Evolutionary conservation across 2,888 invertebrate species (phyloP).

Genomic region (Mellilla xanthometata): DNA sequence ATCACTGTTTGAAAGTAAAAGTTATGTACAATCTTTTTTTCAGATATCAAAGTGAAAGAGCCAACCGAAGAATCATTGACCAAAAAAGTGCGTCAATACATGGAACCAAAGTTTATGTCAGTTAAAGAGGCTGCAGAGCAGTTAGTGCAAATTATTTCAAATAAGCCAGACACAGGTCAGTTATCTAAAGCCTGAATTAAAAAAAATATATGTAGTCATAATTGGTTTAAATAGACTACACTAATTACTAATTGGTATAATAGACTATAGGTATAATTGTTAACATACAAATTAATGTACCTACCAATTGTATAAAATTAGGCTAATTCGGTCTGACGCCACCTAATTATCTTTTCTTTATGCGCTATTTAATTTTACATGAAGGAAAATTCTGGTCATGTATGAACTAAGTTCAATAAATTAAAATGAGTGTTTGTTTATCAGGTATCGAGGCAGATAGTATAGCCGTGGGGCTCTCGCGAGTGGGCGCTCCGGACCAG

Average conservation of each 20-base stretch:
- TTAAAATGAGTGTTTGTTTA: slow-evolving; percentile 19
- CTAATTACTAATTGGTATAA: no score
- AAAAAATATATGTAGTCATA: no score
- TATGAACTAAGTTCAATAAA: background rate
- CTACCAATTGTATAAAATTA: no score
- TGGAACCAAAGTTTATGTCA: slow-evolving; percentile 97
- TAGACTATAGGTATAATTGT: no score
- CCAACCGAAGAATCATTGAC: slow-evolving; percentile 96
- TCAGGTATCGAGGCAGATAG: slow-evolving; percentile 79
- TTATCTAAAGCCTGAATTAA: background rate
- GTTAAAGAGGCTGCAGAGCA: slow-evolving; percentile 94
- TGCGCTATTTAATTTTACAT: no score
- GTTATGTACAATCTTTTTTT: no score
- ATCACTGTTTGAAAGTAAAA: no score
- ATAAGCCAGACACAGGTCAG: slow-evolving; percentile 60
- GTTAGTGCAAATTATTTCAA: slow-evolving; percentile 88
- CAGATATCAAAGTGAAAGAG: slow-evolving; percentile 99
- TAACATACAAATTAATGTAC: no score
- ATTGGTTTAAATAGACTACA: no score
- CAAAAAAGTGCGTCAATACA: slow-evolving; percentile 93
- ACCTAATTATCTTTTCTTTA: no score
- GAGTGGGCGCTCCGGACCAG: slow-evolving; percentile 94
- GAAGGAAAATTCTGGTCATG: no score
- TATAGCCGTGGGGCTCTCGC: slow-evolving; percentile 92
- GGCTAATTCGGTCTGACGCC: no score